Base-by-base conservation (phyloP, 2,888 invertebrate species). In the Trachelus tabidus region DNA sequence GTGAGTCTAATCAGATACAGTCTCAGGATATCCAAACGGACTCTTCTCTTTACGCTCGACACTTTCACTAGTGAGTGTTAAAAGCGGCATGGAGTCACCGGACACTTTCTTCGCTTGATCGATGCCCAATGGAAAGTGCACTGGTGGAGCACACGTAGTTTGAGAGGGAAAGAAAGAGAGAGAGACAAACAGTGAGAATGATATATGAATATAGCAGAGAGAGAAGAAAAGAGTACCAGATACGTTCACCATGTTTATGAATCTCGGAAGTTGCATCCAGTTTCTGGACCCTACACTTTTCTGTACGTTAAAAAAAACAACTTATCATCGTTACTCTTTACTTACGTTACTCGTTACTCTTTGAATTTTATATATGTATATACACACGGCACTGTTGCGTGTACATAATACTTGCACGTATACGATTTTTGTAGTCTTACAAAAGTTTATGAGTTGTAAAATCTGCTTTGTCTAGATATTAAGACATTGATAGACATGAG, bases 51-150 rank as follows among this genome's bases (percentile, higher is more conserved):
- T 33, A 31, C 12, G 71, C 83, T 56, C 84, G 84, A 89, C 87
- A 91, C 92, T 92, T 92, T 92, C 91, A 90, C 92, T 90, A 84
- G 84, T 85, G 83, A 74, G 80, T 56, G 83, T 84, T 84, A 84
- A 84, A 85, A 82, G 85, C 84, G 82, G 86, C 87, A 81, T 56
- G 9, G 85, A 87, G 85, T 87, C 84, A 82, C 81, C 86, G 88
- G 89, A 89, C 88, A 91, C 91, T 91, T 92, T 91, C 91, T 92
- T 91, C 89, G 89, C 85, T 89, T 87, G 89, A 90, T 90, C 88
- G 89, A 85, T 86, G 86, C 85, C 86, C 87, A 85, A 89, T 90
- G 91, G 90, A 90, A 91, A 91, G 90, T 89, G 82, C 81, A 34
- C 74, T 30, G 56, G 56, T 9, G 56, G 56, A 56, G 23, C 56